Evolutionary conservation across 1,140 invertebrate species (phyloP).

Genomic region (Venturia canescens): DNA sequence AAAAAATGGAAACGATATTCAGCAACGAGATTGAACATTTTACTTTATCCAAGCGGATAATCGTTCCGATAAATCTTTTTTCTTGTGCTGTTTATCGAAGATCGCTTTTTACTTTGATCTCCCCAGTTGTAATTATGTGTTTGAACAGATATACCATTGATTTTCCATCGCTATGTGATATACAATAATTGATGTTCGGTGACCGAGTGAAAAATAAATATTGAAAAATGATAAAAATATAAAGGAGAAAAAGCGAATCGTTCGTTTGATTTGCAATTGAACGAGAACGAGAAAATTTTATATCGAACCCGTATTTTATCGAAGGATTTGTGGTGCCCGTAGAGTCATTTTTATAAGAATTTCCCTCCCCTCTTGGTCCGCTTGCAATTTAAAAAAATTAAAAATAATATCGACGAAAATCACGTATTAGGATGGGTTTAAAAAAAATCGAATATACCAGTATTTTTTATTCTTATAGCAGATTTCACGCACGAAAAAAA

Average conservation of each 20-base stretch:
- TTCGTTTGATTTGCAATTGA: not conserved
- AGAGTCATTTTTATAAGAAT: constrained; percentile 3
- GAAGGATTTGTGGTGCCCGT: not conserved
- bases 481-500: not conserved
- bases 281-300: not conserved
- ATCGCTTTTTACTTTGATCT: no score
- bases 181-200: constrained; percentile 6
- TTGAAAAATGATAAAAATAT: not conserved
- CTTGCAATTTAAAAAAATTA: not conserved
- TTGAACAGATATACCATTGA: not conserved
- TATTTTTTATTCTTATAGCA: not conserved
- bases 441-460: not conserved
- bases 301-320: constrained; percentile 10
- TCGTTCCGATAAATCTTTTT: no score
- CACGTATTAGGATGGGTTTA: not conserved
- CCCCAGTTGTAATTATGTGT: not conserved
- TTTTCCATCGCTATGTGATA: constrained; percentile 2
- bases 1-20: no score
- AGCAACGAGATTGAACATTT: no score
- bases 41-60: no score
- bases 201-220: not conserved
- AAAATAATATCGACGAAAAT: not conserved
- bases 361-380: not conserved
- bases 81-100: no score
- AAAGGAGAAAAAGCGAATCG: not conserved